phyloP scores from a whole-genome alignment of 2,113 vertebrate species.

The Cyanocitta stelleri region DNA sequence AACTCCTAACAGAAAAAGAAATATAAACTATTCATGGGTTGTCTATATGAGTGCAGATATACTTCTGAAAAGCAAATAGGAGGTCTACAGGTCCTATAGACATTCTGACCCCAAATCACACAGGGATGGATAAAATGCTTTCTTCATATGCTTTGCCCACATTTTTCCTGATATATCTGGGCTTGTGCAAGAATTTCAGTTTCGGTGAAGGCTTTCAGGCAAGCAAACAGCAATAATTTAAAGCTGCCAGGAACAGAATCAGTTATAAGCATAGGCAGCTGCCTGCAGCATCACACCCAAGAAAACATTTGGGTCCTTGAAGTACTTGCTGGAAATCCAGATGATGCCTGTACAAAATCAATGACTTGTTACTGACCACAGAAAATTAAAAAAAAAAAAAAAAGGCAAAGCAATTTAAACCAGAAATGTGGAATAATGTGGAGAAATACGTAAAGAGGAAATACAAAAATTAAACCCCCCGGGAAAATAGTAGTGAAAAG shows the following conservation, averaged over 20 bases:
- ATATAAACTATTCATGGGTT: neutral
- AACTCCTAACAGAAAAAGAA: neutral
- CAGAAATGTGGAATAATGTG: neutral
- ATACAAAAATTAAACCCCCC: neutral
- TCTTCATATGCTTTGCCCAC: neutral
- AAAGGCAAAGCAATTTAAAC: neutral
- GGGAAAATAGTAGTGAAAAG: neutral
- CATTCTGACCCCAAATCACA: neutral
- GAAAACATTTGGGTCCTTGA: neutral
- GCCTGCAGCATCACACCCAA: neutral
- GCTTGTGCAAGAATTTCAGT: neutral
- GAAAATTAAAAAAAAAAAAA: neutral
- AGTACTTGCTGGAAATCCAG: neutral
- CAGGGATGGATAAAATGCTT: slow-evolving; percentile 16
- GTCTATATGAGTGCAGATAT: neutral
- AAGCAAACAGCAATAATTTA: slow-evolving; percentile 13
- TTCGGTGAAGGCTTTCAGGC: neutral
- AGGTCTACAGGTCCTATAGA: neutral
- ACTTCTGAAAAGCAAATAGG: neutral
- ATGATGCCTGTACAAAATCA: neutral
- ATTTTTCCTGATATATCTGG: neutral
- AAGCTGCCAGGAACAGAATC: slow-evolving; percentile 4
- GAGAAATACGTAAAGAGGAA: neutral
- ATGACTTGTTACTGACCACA: neutral
- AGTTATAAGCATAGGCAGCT: neutral